These are phyloP conservation scores for Morelia viridis DNA, from an alignment of 2,797 vertebrate species.

Conservation along the genomic window DNA sequence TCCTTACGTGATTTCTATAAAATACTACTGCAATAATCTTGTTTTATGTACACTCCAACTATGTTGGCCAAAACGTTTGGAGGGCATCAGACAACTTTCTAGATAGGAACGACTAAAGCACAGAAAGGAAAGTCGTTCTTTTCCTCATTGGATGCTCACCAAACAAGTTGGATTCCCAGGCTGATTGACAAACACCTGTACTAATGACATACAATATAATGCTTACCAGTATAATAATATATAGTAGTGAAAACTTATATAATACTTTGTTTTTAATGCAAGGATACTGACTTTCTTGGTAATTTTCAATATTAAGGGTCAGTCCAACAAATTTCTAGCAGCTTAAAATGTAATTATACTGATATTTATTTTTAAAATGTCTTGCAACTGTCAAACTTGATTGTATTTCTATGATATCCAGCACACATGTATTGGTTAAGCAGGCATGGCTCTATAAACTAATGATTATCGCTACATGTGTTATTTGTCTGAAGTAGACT, in stretches of 20 bases:
- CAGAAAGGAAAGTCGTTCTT: background rate
- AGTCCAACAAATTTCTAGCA: background rate
- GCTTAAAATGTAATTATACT: background rate
- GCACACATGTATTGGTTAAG: background rate
- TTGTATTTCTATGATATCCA: background rate
- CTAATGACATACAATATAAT: background rate
- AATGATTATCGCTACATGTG: background rate
- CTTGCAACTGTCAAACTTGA: background rate
- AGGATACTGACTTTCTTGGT: background rate
- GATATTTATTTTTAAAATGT: background rate
- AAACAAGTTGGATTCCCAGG: background rate
- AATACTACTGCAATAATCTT: background rate
- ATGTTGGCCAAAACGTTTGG: background rate
- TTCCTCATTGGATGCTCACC: background rate
- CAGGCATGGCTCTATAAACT: background rate
- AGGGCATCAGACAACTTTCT: background rate
- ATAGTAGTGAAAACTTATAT: background rate
- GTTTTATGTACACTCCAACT: background rate
- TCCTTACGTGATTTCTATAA: background rate
- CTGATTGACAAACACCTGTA: background rate
- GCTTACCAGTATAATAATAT: background rate
- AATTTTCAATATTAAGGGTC: background rate
- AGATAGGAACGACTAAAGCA: background rate
- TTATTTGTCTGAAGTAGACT: background rate
- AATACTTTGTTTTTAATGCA: background rate